Evolutionary conservation across 2,888 invertebrate species (phyloP), one percentile per base, ranked within the genome.

Genomic region (Emmelina monodactyla): DNA sequence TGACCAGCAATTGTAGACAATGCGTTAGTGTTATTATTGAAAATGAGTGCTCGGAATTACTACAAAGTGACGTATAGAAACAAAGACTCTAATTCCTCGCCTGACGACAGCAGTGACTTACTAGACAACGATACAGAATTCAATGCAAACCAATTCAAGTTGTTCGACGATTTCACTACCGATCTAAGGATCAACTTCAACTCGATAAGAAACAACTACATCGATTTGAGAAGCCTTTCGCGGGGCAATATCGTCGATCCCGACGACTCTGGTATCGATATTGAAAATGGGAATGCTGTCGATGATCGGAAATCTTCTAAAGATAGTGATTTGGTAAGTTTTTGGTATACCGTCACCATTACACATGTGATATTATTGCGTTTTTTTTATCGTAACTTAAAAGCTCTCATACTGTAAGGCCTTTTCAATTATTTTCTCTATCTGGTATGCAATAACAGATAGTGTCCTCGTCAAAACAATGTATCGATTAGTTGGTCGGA

Each of bases 101-200:
- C n/a, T n/a, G 52, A 58, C 35, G 58, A 62, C 47, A 61, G 55
- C 39, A 51, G 44, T 16, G 71, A 72, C 36, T 49, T 66, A 3
- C 58, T 79, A 39, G 79, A 79, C 55, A 79, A 76, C 50, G 79
- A 72, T 15, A 72, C 75, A 1, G 79, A 76, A 43, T 71, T 76
- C 56, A 79, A 79, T 51, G 79, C 79, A 25, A 79, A 79, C 55
- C 72, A 73, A 53, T 79, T 72, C 62, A 79, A 73, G 53, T 52
- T 79, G 22, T 79, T 63, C 59, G 79, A 79, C 45, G 79, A 79
- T 53, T 79, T 79, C 60, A 68, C 76, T 1, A 67, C 71, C 22
- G 78, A 76, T 42, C 58, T 76, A 12, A 61, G 75, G 33, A 67
- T 76, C 44, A 65, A 60, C 50, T 76, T 66, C 56, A 68, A 66